These are phyloP conservation scores for Thrips palmi DNA, from an alignment of 1,140 invertebrate species.

Conservation along the genomic window DNA sequence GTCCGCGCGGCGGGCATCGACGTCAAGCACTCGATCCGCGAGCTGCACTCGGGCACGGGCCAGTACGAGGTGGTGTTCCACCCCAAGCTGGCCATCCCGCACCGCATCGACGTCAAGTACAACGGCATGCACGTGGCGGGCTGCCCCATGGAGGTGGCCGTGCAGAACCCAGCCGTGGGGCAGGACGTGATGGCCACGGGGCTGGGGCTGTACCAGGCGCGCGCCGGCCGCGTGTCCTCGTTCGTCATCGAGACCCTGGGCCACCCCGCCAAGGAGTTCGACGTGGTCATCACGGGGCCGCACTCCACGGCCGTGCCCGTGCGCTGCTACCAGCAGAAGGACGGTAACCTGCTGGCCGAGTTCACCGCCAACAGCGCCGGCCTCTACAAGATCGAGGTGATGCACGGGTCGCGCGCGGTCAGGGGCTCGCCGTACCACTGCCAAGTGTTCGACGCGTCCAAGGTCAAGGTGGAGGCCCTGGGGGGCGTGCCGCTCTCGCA, in stretches of 20 bases:
- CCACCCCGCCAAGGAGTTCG: slow-evolving; percentile 69
- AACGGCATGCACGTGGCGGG: slow-evolving; percentile 49
- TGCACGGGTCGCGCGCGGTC: slow-evolving; percentile 78
- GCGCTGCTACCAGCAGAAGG: slow-evolving; percentile 86
- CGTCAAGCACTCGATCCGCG: slow-evolving; percentile 61
- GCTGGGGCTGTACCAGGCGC: slow-evolving; percentile 62
- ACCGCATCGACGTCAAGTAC: slow-evolving; percentile 60
- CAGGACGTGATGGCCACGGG: slow-evolving; percentile 61
- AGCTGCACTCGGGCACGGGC: slow-evolving; percentile 39
- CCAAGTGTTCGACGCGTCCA: slow-evolving; percentile 81
- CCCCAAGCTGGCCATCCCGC: slow-evolving; percentile 58
- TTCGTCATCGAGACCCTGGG: slow-evolving; percentile 81
- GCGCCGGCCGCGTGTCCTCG: slow-evolving; percentile 56
- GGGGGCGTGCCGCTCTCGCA: too few species aligned
- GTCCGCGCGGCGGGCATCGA: slow-evolving; percentile 60
- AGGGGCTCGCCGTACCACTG: slow-evolving; percentile 91
- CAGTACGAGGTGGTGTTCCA: slow-evolving; percentile 71
- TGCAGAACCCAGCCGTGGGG: slow-evolving; percentile 37
- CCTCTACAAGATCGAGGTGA: slow-evolving; percentile 65
- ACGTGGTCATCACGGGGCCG: slow-evolving; percentile 74
- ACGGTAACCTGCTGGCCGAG: slow-evolving; percentile 80
- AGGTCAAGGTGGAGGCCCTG: slow-evolving; percentile 50
- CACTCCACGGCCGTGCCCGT: slow-evolving; percentile 81
- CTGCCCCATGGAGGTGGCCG: slow-evolving; percentile 30
- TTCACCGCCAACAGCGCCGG: slow-evolving; percentile 69